A percentile compares a stretch with the other conserved stretches of the same genome.
Evolutionary conservation across 2,113 vertebrate genomes (phyloP).

Genomic region (Pangasianodon gigas): DNA sequence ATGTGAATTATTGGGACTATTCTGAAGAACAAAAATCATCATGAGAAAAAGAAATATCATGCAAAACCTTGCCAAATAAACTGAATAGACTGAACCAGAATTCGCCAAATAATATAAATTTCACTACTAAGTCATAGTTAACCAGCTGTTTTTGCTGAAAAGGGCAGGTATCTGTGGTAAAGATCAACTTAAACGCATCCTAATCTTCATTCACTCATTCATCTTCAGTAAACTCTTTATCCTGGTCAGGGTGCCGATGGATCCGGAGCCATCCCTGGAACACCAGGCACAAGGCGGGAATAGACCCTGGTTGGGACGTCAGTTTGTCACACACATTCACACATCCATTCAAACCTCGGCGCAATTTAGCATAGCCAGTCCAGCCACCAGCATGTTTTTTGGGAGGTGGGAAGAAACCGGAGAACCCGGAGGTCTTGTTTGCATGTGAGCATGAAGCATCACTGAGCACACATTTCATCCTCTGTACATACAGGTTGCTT

Average conservation of each 20-base stretch:
- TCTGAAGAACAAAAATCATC: not conserved
- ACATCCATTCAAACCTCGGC: not conserved
- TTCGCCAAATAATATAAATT: not conserved
- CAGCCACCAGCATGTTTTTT: not conserved
- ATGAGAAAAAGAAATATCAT: not conserved
- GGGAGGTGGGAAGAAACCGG: not conserved
- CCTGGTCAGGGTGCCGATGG: not conserved
- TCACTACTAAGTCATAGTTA: not conserved
- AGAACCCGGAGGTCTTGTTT: not conserved
- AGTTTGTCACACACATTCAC: not conserved
- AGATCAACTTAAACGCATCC: not conserved
- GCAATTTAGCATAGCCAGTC: no score
- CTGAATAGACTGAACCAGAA: not conserved
- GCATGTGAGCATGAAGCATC: not conserved
- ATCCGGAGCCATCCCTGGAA: not conserved
- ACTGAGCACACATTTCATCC: not conserved
- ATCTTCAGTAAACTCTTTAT: not conserved
- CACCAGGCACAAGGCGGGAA: no score
- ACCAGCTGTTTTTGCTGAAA: not conserved
- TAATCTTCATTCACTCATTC: not conserved
- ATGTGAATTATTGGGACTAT: not conserved
- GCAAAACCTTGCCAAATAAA: not conserved
- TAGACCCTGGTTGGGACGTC: not conserved
- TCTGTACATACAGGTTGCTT: not conserved
- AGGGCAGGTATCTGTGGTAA: not conserved